phyloP scores from a whole-genome alignment of 1,140 invertebrate species.

The Pentalonia nigronervosa region DNA sequence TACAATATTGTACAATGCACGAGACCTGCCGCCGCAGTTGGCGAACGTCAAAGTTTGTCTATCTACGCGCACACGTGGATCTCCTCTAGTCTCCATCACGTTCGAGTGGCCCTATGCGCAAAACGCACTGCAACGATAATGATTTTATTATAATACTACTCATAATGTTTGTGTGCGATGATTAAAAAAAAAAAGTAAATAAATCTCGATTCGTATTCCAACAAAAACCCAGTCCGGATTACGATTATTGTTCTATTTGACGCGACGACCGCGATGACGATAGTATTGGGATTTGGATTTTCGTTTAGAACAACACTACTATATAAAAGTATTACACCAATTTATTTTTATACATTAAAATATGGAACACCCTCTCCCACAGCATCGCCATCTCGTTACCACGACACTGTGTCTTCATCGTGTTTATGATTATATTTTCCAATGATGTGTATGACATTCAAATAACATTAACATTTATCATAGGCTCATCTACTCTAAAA shows the following conservation, averaged over 20 bases:
- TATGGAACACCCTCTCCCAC: neutral
- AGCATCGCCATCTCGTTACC: neutral
- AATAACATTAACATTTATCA: too few species aligned
- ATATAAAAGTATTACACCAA: neutral
- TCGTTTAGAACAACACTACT: too few species aligned
- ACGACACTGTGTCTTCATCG: too few species aligned
- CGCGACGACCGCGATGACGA: neutral
- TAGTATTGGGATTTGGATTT: neutral
- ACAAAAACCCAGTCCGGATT: neutral
- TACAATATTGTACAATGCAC: neutral
- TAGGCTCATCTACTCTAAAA: neutral
- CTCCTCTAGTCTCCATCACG: too few species aligned
- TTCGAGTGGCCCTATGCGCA: neutral
- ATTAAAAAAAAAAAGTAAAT: neutral
- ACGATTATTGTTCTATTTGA: neutral
- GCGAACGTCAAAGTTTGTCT: neutral
- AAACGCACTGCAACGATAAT: neutral
- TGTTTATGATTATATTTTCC: too few species aligned
- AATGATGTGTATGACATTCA: too few species aligned
- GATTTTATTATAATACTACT: neutral
- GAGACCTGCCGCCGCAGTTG: neutral
- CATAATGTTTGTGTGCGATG: neutral
- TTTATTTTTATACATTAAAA: neutral
- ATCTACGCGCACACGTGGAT: neutral
- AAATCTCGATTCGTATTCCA: neutral